Evolutionary conservation across 2,797 vertebrate species (phyloP).

Genomic region (Malurus leucopterus): DNA sequence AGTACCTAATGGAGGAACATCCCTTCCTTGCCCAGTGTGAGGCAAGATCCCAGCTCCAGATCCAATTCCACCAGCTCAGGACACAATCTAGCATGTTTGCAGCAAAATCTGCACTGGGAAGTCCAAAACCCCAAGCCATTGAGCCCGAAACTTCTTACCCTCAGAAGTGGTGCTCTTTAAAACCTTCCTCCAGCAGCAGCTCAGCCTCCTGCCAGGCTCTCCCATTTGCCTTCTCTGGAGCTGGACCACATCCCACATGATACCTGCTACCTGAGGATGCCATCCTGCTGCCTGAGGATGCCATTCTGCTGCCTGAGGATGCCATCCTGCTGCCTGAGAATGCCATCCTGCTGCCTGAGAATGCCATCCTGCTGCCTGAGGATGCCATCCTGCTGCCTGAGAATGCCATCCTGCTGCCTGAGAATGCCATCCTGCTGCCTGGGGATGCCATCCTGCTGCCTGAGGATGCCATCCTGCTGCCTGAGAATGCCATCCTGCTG

Average conservation of each 20-base stretch:
- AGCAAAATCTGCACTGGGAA: neutral
- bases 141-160: neutral
- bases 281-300: neutral
- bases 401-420: neutral
- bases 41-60: neutral
- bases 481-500: neutral
- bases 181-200: neutral
- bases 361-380: neutral
- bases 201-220: neutral
- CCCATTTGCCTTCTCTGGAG: neutral
- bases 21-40: neutral
- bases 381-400: neutral
- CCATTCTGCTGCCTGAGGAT: neutral
- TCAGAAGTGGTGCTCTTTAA: accelerated
- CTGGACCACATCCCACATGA: neutral
- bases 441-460: neutral
- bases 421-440: neutral
- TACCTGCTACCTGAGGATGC: neutral
- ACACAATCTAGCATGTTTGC: neutral
- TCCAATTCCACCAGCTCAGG: neutral
- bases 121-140: accelerated
- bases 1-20: neutral
- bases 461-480: neutral
- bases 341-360: neutral
- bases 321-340: neutral